These are phyloP conservation scores for Sarcophaga subvicina DNA, from an alignment of 2,888 invertebrate species.

Conservation along the genomic window DNA sequence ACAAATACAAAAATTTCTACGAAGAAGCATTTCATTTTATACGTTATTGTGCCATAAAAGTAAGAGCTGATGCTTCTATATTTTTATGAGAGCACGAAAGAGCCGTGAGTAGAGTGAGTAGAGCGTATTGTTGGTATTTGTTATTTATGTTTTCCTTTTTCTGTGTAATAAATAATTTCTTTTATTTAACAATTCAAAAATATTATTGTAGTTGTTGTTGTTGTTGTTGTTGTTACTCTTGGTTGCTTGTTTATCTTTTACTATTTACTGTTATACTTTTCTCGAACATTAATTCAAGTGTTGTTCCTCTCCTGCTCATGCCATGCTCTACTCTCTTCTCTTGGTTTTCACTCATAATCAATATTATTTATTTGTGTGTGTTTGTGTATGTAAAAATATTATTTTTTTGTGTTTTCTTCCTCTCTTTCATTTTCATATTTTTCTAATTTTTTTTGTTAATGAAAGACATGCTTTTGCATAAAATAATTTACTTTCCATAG, in stretches of 20 bases:
- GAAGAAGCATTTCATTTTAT: not conserved
- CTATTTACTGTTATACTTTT: conserved; percentile 22
- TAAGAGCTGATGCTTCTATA: not conserved
- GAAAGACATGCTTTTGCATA: conserved; percentile 62
- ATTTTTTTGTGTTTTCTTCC: conserved; percentile 10
- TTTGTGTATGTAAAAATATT: conserved; percentile 28
- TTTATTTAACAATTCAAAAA: conserved; percentile 48
- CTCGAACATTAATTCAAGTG: not conserved
- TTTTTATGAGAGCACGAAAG: not conserved
- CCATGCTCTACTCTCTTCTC: not conserved
- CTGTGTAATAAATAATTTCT: conserved; percentile 42
- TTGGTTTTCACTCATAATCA: conserved; percentile 29
- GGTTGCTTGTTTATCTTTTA: conserved; percentile 26
- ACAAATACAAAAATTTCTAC: not conserved
- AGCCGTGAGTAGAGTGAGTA: not conserved
- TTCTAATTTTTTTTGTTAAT: conserved; percentile 7
- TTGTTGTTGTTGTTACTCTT: conserved; percentile 12
- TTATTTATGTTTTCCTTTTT: conserved; percentile 2
- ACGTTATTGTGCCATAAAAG: not conserved
- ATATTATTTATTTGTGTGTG: conserved; percentile 45
- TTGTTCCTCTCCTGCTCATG: not conserved
- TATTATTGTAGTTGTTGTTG: not conserved
- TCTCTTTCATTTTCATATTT: conserved; percentile 45
- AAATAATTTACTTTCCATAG: conserved; percentile 40
- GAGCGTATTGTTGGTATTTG: not conserved